A percentile compares a stretch with the other conserved stretches of the same genome.
Conservation (phyloP, 2,888 invertebrate genomes). For the Cephus runcator region DNA sequence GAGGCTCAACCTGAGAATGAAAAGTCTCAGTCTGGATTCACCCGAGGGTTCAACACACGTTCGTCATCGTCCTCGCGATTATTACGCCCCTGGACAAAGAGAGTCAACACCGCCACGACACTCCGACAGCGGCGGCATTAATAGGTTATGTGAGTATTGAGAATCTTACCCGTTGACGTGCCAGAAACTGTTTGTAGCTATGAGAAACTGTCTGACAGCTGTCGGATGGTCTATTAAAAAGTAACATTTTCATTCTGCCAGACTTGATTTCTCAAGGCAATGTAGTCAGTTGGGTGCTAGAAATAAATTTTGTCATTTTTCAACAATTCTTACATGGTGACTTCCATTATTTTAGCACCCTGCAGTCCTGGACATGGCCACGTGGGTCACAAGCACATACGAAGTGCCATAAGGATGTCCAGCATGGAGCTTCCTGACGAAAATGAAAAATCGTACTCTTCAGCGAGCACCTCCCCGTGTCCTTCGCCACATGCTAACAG, state of each 20-base stretch:
- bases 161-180: neutral
- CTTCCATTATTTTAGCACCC: slow-evolving; percentile 73
- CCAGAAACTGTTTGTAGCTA: neutral
- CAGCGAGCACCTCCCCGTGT: slow-evolving; percentile 93
- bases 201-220: neutral
- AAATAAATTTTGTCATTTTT: neutral
- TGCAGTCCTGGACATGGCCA: slow-evolving; percentile 86
- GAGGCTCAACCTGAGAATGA: slow-evolving; percentile 97
- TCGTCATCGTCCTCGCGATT: slow-evolving; percentile 75
- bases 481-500: slow-evolving; percentile 79
- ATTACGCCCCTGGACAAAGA: slow-evolving; percentile 53
- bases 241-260: neutral
- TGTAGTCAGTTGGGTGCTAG: neutral
- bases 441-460: slow-evolving; percentile 89
- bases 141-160: slow-evolving; percentile 57
- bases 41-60: slow-evolving; percentile 91
- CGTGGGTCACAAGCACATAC: slow-evolving; percentile 75
- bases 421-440: slow-evolving; percentile 93
- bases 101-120: slow-evolving; percentile 60
- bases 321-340: neutral
- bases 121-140: slow-evolving; percentile 62
- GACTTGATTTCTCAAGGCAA: neutral
- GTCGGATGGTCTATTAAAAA: neutral
- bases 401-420: slow-evolving; percentile 89
- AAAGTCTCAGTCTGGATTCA: slow-evolving; percentile 96